phyloP scores from a whole-genome alignment of 2,888 invertebrate genomes.

The Strigamia crassipes region DNA sequence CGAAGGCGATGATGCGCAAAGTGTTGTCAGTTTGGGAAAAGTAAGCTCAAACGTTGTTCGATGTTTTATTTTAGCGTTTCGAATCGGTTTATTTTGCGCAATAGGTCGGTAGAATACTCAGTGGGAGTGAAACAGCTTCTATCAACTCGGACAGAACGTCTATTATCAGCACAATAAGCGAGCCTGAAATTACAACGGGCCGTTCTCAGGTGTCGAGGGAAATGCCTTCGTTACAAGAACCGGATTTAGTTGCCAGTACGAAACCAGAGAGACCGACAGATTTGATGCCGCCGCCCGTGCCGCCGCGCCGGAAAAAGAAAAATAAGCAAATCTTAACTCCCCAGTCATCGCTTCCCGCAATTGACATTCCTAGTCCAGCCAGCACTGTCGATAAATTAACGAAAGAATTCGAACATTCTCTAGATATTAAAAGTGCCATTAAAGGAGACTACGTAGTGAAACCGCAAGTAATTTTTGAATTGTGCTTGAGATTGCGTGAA shows the following conservation, averaged over 20 bases:
- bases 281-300: slow-evolving; percentile 69
- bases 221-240: slow-evolving; percentile 64
- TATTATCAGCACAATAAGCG: background rate
- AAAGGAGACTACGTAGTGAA: slow-evolving; percentile 69
- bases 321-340: slow-evolving; percentile 54
- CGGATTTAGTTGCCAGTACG: slow-evolving; percentile 91
- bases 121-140: slow-evolving; percentile 61
- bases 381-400: slow-evolving; percentile 79
- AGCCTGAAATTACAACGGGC: background rate
- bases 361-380: slow-evolving; percentile 70
- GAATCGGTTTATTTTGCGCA: background rate
- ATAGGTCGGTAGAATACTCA: slow-evolving; percentile 70
- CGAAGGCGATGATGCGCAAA: slow-evolving; percentile 63
- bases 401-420: slow-evolving; percentile 80
- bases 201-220: background rate
- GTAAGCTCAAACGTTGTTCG: slow-evolving; percentile 59
- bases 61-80: background rate
- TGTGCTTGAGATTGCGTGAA: background rate
- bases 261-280: slow-evolving; percentile 62
- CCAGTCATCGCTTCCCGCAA: background rate
- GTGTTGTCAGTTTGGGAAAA: slow-evolving; percentile 83
- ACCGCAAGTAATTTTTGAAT: slow-evolving; percentile 62
- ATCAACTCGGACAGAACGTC: background rate
- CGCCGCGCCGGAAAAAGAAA: slow-evolving; percentile 79
- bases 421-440: slow-evolving; percentile 69